Evolutionary conservation across 2,888 invertebrate genomes (phyloP).

Genomic region (Ctenicera cuprea): DNA sequence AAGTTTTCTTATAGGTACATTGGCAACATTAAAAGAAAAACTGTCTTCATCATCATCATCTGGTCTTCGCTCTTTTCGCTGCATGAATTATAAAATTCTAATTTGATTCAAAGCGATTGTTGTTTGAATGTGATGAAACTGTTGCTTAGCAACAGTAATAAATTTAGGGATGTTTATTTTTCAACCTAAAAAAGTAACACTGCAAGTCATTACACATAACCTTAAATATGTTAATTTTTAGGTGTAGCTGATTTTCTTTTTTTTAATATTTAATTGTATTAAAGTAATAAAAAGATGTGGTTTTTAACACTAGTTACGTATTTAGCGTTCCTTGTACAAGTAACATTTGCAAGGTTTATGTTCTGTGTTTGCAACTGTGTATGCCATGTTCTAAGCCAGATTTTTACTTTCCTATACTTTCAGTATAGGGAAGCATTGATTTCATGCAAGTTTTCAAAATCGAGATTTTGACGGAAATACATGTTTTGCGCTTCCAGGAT

Average conservation of each 20-base stretch:
- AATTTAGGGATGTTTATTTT: background rate
- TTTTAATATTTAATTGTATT: conserved; percentile 1
- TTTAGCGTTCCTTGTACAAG: conserved; percentile 78
- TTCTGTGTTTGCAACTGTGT: too few species aligned
- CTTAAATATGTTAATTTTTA: conserved; percentile 23
- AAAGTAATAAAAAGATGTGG: conserved; percentile 71
- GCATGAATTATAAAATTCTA: conserved; percentile 9
- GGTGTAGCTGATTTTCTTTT: conserved; percentile 18
- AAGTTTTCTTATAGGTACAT: background rate
- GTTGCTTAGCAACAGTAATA: conserved; percentile 18
- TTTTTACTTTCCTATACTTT: too few species aligned
- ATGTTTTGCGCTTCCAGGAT: too few species aligned
- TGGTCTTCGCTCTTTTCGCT: conserved; percentile 7
- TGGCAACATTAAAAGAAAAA: conserved; percentile 33
- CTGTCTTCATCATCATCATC: conserved; percentile 22
- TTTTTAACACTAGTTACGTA: conserved; percentile 82
- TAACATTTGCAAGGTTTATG: too few species aligned
- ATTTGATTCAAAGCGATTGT: background rate
- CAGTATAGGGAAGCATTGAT: too few species aligned
- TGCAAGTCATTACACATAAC: conserved; percentile 11
- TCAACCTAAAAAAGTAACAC: too few species aligned
- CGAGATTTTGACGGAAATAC: too few species aligned
- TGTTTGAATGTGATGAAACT: background rate
- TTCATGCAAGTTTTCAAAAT: too few species aligned
- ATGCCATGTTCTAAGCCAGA: too few species aligned